Base-by-base conservation (phyloP, 2,113 vertebrate genomes). In the Tauraco erythrolophus region DNA sequence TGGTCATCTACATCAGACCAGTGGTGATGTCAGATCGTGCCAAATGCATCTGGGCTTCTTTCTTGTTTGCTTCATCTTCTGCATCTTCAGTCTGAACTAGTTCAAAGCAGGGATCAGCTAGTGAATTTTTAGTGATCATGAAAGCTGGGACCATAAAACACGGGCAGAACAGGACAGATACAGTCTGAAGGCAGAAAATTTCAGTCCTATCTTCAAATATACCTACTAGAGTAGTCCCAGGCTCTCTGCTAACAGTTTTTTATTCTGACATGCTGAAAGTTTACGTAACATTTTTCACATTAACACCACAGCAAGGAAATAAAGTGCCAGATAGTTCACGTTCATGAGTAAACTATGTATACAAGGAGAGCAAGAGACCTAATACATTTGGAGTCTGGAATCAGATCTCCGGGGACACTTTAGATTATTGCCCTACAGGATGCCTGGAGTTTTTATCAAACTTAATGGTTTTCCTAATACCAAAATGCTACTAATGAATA, bases 311-410 rank as follows among this genome's bases (percentile, higher is more conserved):
- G 84, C 61, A 23, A 88, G 91, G 58, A 91, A 87, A 96, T 66
- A 72, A 71, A 89, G 56, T 84, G 48, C 19, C 84, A 82, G 83
- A 72, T 28, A 3, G 60, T 31, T 81, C 58, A 28, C 7, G 31
- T 45, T 74, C 50, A 5, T 6, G 25, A 85, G 86, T 61, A 79
- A 95, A 94, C 17, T 30, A 30, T 7, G 35, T 19, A 54, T 17
- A 70, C 30, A 53, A 23, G 70, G 65, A 71, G 24, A 79, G 53
- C 46, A 37, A 78, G 91, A 89, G 81, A 85, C 37, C 53, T 71
- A 71, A 94, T 90, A 76, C 81, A 85, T 82, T 51, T 62, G 81
- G 74, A 92, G 66, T 48, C 89, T 84, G 76, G 84, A 89, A 91
- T 69, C 94, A 72, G 35, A 72, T 71, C 89, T 74, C 51, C 4